These are phyloP conservation scores for Cyanoderma ruficeps DNA, from an alignment of 2,113 vertebrate genomes.

Conservation along the genomic window DNA sequence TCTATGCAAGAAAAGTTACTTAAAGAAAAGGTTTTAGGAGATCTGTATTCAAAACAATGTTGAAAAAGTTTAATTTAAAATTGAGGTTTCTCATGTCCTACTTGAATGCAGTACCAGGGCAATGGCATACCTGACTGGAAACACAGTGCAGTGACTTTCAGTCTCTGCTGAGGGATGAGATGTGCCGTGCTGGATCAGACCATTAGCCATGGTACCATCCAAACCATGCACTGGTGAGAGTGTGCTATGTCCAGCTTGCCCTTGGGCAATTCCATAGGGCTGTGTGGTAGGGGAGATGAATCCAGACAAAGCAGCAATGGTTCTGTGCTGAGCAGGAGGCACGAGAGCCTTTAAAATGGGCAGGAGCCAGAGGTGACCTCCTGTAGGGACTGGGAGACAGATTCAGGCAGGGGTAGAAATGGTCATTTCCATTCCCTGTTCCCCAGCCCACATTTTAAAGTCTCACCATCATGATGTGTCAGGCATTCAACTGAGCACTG, in stretches of 20 bases:
- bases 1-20: conserved; percentile 11
- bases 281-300: fast-evolving
- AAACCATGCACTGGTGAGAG: neutral
- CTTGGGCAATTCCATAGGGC: neutral
- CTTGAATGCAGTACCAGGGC: neutral
- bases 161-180: neutral
- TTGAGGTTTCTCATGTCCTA: neutral
- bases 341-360: neutral
- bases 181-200: neutral
- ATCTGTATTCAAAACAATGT: neutral
- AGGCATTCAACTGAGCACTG: neutral
- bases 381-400: neutral
- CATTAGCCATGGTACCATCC: neutral
- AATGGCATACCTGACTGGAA: neutral
- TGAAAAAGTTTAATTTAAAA: neutral
- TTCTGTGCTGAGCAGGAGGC: neutral
- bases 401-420: neutral
- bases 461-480: neutral
- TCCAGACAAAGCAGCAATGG: neutral
- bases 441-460: neutral
- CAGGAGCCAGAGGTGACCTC: neutral
- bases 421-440: neutral
- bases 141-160: neutral
- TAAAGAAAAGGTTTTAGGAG: neutral
- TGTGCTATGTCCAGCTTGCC: neutral